Percentiles rank a stretch among this genome's conserved stretches.
Evolutionary conservation across 2,797 vertebrate genomes (phyloP).

Genomic region (Sandelia bainsii): DNA sequence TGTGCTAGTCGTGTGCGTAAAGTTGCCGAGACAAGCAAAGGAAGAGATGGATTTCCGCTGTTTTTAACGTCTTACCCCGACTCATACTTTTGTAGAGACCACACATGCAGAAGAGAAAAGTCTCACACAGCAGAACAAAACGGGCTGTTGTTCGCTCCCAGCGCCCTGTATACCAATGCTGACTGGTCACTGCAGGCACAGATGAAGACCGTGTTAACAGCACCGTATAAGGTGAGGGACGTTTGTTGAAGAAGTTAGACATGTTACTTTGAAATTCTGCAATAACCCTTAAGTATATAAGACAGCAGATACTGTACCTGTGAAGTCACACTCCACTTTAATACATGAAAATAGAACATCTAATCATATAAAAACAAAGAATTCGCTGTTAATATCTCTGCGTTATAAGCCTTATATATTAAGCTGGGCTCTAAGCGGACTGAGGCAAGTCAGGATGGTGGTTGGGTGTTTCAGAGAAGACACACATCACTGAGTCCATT

Average conservation of each 20-base stretch:
- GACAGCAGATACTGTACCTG: background rate
- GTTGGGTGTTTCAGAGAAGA: slow-evolving; percentile 6
- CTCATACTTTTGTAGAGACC: slow-evolving; percentile 23
- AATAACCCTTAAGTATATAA: slow-evolving; percentile 11
- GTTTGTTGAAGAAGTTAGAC: slow-evolving; percentile 8
- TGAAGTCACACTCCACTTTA: background rate
- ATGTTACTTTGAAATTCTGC: slow-evolving; percentile 7
- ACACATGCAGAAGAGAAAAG: slow-evolving; percentile 37
- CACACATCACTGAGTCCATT: background rate
- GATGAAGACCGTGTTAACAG: background rate
- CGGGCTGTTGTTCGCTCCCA: background rate
- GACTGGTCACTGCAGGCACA: background rate
- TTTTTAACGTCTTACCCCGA: background rate
- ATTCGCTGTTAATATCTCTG: background rate
- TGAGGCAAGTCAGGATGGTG: background rate
- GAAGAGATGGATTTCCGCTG: slow-evolving; percentile 12
- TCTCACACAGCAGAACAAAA: slow-evolving; percentile 31
- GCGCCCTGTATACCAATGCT: background rate
- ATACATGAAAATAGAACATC: background rate
- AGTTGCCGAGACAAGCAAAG: slow-evolving; percentile 12
- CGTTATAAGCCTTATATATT: background rate
- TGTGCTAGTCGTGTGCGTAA: slow-evolving; percentile 3
- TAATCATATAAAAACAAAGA: background rate
- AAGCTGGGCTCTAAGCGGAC: background rate
- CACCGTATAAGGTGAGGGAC: background rate